Evolutionary conservation across 2,888 invertebrate genomes (phyloP).

Genomic region (Tubulanus polymorphus): DNA sequence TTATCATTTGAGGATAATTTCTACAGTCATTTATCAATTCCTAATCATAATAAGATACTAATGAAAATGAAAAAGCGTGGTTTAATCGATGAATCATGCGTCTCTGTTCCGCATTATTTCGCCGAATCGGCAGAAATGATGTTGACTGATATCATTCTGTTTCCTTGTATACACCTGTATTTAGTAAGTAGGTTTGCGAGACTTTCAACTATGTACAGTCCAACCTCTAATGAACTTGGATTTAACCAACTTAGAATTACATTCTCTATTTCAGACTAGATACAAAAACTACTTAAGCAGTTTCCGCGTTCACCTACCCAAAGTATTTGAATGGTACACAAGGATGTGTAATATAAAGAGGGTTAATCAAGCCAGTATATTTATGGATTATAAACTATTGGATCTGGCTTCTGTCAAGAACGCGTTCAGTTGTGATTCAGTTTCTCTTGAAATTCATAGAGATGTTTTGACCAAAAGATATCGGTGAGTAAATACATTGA

Average conservation of each 20-base stretch:
- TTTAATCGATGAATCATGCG: constrained; percentile 10
- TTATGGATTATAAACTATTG: too few relatives aligned
- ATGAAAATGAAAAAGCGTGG: constrained; percentile 18
- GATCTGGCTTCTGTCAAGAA: too few relatives aligned
- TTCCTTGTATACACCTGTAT: constrained; percentile 63
- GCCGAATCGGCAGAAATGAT: constrained; percentile 80
- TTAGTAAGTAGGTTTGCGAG: constrained; percentile 37
- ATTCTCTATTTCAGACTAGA: too few relatives aligned
- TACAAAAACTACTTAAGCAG: too few relatives aligned
- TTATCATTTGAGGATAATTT: constrained; percentile 80
- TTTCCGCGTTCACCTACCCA: constrained; percentile 22
- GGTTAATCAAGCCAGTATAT: too few relatives aligned
- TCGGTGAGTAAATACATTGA: too few relatives aligned
- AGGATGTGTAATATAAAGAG: too few relatives aligned
- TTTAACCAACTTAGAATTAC: too few relatives aligned
- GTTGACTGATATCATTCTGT: constrained; percentile 76
- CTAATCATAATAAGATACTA: constrained; percentile 71
- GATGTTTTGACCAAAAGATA: too few relatives aligned
- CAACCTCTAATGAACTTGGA: too few relatives aligned
- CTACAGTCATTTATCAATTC: constrained; percentile 75
- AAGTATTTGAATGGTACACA: constrained; percentile 24
- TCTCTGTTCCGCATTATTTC: constrained; percentile 62
- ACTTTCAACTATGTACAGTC: background rate
- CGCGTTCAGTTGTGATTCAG: too few relatives aligned
- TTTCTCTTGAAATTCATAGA: too few relatives aligned